Percentiles rank a stretch among this genome's conserved stretches.
Conservation (phyloP, 2,113 vertebrate species). For the Equus quagga region DNA sequence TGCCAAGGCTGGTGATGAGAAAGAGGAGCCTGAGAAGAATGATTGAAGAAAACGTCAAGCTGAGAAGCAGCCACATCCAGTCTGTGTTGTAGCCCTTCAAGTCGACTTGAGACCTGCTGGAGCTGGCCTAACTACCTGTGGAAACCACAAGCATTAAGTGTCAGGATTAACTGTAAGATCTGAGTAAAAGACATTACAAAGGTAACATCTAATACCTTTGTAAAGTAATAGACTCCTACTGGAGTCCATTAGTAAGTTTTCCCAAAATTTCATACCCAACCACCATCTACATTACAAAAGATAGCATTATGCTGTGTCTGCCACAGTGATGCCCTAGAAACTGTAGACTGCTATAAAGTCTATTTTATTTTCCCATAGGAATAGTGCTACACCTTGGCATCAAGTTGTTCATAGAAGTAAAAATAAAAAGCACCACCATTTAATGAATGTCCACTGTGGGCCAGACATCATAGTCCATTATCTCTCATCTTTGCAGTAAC, state of each 20-base stretch:
- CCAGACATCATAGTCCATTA: neutral
- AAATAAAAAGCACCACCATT: neutral
- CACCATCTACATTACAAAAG: neutral
- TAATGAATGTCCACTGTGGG: neutral
- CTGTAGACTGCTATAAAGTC: neutral
- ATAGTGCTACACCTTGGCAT: neutral
- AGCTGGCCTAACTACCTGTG: neutral
- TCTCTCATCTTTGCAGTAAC: neutral
- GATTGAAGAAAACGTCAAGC: accelerated
- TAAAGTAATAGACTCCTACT: neutral
- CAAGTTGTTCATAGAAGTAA: neutral
- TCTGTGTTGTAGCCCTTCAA: accelerated
- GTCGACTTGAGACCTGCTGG: accelerated
- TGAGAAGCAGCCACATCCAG: accelerated
- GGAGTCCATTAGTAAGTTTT: neutral
- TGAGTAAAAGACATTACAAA: neutral
- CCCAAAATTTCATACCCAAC: neutral
- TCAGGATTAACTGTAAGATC: neutral
- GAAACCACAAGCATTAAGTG: neutral
- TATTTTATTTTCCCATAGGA: neutral
- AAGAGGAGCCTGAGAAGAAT: neutral
- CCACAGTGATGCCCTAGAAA: neutral
- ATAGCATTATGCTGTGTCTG: neutral
- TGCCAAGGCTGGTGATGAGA: accelerated
- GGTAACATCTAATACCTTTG: neutral